Evolutionary conservation across 1,140 invertebrate genomes (phyloP).

Genomic region (Drosophila punjabiensis): DNA sequence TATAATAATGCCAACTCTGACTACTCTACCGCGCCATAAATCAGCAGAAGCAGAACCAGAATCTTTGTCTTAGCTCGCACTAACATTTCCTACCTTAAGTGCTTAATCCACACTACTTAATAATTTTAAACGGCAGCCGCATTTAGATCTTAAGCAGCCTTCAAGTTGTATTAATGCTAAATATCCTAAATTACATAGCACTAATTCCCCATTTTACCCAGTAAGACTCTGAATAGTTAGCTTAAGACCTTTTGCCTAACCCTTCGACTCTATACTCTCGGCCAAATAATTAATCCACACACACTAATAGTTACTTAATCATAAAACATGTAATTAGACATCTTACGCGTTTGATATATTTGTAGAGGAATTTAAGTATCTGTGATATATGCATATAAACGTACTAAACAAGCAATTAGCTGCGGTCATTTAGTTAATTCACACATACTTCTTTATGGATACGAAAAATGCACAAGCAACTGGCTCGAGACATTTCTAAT

Average conservation of each 20-base stretch:
- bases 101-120: constrained; percentile 50
- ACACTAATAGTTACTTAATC: constrained; percentile 36
- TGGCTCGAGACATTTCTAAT: constrained; percentile 43
- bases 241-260: constrained; percentile 26
- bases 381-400: constrained; percentile 73
- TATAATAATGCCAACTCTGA: constrained; percentile 24
- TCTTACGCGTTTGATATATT: constrained; percentile 34
- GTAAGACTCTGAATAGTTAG: constrained; percentile 19
- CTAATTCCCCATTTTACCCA: constrained; percentile 4
- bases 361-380: constrained; percentile 60
- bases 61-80: constrained; percentile 44
- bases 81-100: constrained; percentile 55
- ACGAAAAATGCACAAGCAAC: constrained; percentile 30
- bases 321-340: constrained; percentile 35
- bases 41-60: constrained; percentile 25
- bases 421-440: constrained; percentile 46
- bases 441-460: constrained; percentile 32
- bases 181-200: constrained; percentile 19
- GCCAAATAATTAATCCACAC: constrained; percentile 47
- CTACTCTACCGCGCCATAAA: constrained; percentile 28
- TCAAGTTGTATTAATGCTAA: constrained; percentile 46
- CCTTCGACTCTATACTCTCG: constrained; percentile 37
- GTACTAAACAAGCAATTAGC: constrained; percentile 43
- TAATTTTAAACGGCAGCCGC: constrained; percentile 39
- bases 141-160: constrained; percentile 26